phyloP scores from a whole-genome alignment of 2,888 invertebrate species.

The Esperia sulphurella region DNA sequence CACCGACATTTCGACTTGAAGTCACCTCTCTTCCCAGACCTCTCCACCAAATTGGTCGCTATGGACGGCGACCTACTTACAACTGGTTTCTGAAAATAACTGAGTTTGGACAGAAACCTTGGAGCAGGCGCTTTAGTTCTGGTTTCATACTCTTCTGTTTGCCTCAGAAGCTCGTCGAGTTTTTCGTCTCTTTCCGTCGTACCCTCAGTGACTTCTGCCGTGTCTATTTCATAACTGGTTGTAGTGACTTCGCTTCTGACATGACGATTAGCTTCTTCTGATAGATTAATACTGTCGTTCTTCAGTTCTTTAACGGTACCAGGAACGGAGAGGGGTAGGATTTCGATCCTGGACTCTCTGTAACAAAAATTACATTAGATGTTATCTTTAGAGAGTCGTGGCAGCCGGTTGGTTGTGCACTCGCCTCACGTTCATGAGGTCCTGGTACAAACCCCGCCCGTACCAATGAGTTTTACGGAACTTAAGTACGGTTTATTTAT shows the following conservation, averaged over 20 bases:
- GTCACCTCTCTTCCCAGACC: constrained; percentile 37
- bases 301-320: constrained; percentile 17
- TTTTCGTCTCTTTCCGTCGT: constrained; percentile 29
- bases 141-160: constrained; percentile 22
- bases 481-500: too few species aligned
- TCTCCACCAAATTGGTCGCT: constrained; percentile 47
- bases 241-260: constrained; percentile 18
- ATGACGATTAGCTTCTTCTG: constrained; percentile 12
- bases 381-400: too few species aligned
- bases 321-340: constrained; percentile 37
- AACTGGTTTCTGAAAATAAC: constrained; percentile 41
- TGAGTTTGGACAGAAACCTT: constrained; percentile 47
- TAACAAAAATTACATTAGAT: too few species aligned
- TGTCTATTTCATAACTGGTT: constrained; percentile 21
- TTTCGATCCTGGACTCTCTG: constrained; percentile 41
- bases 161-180: constrained; percentile 15
- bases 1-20: constrained; percentile 66
- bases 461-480: too few species aligned
- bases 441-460: too few species aligned
- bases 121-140: constrained; percentile 31
- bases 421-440: too few species aligned
- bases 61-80: constrained; percentile 24
- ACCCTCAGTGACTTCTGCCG: constrained; percentile 23
- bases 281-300: constrained; percentile 15
- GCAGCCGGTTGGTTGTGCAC: too few species aligned